A percentile compares a stretch with the other conserved stretches of the same genome.
These are phyloP conservation scores for Himalopsyche tibetana DNA, from an alignment of 2,888 invertebrate species.

Conservation along the genomic window DNA sequence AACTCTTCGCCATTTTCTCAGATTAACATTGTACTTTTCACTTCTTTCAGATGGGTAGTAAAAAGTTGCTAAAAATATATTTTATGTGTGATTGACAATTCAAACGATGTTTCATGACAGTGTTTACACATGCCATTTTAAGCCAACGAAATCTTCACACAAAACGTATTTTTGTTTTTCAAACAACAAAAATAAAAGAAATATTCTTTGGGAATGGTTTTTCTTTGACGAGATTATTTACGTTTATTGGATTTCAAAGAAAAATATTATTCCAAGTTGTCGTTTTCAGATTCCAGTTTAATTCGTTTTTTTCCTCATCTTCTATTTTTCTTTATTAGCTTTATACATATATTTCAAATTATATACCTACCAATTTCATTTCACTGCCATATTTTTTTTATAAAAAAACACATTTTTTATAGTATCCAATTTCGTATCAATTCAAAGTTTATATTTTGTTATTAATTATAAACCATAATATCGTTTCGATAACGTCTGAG, in stretches of 20 bases:
- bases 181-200: conserved; percentile 4
- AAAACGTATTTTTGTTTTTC: conserved; percentile 7
- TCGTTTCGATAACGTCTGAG: too few relatives aligned
- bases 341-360: not conserved
- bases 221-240: conserved; percentile 22
- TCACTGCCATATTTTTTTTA: not conserved
- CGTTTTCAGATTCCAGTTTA: conserved; percentile 6
- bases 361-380: not conserved
- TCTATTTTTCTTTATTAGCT: not conserved
- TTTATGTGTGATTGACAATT: conserved; percentile 3
- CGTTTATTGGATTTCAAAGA: not conserved
- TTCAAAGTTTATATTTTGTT: too few relatives aligned
- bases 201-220: conserved; percentile 10
- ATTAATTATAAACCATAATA: too few relatives aligned
- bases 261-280: not conserved
- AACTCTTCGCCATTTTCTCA: too few relatives aligned
- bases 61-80: conserved; percentile 19
- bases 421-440: too few relatives aligned
- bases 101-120: conserved; percentile 1
- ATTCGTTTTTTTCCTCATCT: not conserved
- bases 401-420: too few relatives aligned
- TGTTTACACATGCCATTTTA: conserved; percentile 8
- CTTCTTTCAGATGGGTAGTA: not conserved
- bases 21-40: not conserved
- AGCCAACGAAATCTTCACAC: not conserved